Percentiles rank a stretch among this genome's conserved stretches.
These are phyloP conservation scores for Datnioides undecimradiatus DNA, from an alignment of 2,113 vertebrate genomes.

Conservation along the genomic window DNA sequence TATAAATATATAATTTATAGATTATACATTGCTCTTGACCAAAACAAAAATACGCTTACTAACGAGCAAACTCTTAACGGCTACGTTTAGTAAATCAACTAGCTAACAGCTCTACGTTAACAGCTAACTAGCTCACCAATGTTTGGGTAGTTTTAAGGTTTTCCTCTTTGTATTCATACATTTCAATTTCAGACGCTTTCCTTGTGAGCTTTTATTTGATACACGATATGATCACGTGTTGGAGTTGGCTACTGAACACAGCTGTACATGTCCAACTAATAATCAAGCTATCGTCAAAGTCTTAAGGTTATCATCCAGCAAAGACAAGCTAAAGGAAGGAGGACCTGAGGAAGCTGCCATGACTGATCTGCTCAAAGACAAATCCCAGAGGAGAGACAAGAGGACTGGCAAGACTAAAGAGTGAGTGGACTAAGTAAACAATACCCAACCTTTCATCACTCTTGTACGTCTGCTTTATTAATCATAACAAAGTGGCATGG, in stretches of 20 bases:
- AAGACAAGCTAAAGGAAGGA: neutral
- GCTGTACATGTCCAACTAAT: neutral
- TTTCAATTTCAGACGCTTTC: neutral
- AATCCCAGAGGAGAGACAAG: conserved; percentile 82
- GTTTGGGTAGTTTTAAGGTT: neutral
- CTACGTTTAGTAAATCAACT: too few species aligned
- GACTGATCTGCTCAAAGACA: conserved; percentile 82
- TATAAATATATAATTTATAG: too few species aligned
- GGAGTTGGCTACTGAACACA: neutral
- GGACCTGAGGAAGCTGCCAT: conserved; percentile 72
- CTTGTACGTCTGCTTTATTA: neutral
- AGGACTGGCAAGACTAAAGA: conserved; percentile 80
- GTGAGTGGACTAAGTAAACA: conserved; percentile 78
- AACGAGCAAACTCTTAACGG: neutral
- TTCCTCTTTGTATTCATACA: too few species aligned
- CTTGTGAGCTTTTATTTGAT: neutral
- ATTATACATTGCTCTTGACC: too few species aligned
- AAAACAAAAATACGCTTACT: neutral
- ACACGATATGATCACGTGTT: neutral
- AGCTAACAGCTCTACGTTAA: neutral
- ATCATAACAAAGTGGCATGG: neutral
- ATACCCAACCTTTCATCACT: neutral
- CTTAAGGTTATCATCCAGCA: neutral
- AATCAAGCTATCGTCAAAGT: neutral
- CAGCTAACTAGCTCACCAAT: neutral